Evolutionary conservation across 2,888 invertebrate species (phyloP).

Genomic region (Diaphora mendica): DNA sequence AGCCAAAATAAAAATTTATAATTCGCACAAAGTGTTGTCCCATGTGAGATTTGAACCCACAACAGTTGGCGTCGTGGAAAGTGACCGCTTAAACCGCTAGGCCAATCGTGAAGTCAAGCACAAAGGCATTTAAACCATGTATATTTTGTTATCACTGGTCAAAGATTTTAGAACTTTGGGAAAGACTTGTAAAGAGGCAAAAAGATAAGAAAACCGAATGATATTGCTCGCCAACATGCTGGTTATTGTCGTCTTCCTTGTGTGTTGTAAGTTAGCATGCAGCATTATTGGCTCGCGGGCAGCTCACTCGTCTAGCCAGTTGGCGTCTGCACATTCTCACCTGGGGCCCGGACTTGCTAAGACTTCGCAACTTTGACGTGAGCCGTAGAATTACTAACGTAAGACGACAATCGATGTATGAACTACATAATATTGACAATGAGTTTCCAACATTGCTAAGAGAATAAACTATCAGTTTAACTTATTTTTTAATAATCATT

Average conservation of each 20-base stretch:
- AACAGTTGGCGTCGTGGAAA: too few relatives aligned
- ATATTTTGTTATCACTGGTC: too few relatives aligned
- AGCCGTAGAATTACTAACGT: conserved; percentile 72
- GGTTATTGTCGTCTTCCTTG: conserved; percentile 41
- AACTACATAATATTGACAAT: conserved; percentile 51
- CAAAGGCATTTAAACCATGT: too few relatives aligned
- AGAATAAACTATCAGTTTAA: background rate
- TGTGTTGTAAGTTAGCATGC: conserved; percentile 64
- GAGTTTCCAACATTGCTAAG: conserved; percentile 21
- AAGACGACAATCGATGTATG: conserved; percentile 72
- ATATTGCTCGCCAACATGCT: conserved; percentile 23
- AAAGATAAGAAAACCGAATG: background rate
- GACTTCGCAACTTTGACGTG: conserved; percentile 84
- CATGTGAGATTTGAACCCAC: too few relatives aligned
- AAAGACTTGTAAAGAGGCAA: background rate
- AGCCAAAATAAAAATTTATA: too few relatives aligned
- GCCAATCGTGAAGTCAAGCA: too few relatives aligned
- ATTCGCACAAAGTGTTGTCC: too few relatives aligned
- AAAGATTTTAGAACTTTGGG: background rate
- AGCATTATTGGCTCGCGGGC: conserved; percentile 79
- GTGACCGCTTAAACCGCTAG: too few relatives aligned
- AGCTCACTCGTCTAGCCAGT: conserved; percentile 76
- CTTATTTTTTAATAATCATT: background rate
- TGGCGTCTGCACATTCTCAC: conserved; percentile 86
- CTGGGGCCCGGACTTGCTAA: conserved; percentile 82